Evolutionary conservation across 2,797 vertebrate species (phyloP).

Genomic region (Spondyliosoma cantharus): DNA sequence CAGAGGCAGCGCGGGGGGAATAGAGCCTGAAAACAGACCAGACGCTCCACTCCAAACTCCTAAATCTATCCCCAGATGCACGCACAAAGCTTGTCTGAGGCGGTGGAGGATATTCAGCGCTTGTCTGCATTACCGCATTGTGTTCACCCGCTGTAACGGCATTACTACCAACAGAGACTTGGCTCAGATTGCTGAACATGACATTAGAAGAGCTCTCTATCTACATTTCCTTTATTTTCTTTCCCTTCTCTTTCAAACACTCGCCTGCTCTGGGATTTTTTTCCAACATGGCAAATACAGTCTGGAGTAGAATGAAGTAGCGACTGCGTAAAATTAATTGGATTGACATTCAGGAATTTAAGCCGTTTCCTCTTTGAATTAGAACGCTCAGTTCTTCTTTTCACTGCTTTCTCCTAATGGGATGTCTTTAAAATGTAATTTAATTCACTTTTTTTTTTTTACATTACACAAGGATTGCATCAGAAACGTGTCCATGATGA

Average conservation of each 20-base stretch:
- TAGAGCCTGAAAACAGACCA: conserved; percentile 31
- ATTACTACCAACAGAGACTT: conserved; percentile 28
- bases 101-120: conserved; percentile 23
- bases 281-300: conserved; percentile 12
- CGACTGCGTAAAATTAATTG: conserved; percentile 28
- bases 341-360: conserved; percentile 19
- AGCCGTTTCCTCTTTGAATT: conserved; percentile 13
- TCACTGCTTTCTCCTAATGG: background rate
- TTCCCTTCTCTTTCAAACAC: conserved; percentile 17
- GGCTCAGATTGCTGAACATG: conserved; percentile 16
- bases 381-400: background rate
- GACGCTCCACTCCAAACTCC: conserved; percentile 21
- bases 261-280: background rate
- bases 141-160: conserved; percentile 8
- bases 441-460: background rate
- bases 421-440: conserved; percentile 21
- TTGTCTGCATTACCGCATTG: conserved; percentile 26
- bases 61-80: conserved; percentile 43
- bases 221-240: conserved; percentile 12
- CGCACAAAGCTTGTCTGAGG: conserved; percentile 30
- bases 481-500: background rate
- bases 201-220: conserved; percentile 21
- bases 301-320: conserved; percentile 14
- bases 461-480: conserved; percentile 27
- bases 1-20: conserved; percentile 8